Evolutionary conservation across 2,888 invertebrate genomes (phyloP), one percentile per base, ranked within the genome.

Genomic region (Drosophila subquinaria): DNA sequence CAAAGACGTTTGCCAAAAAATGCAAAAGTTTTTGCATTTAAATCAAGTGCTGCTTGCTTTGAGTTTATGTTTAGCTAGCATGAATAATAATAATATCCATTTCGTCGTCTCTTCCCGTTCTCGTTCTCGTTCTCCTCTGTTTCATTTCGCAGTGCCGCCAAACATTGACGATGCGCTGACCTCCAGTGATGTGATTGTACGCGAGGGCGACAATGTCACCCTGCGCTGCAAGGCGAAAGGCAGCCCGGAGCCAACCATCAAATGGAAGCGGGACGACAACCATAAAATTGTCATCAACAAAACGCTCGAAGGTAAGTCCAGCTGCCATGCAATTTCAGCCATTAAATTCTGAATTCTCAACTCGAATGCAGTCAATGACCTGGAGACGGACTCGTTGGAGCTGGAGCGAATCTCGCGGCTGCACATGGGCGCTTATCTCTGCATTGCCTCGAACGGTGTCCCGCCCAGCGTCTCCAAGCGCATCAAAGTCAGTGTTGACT

Each of bases 401-500:
- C 95, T 98, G 94, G 95, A 95, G 69, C 95, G 96, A 88, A 97
- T 98, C 90, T 97, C 97, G 57, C 94, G 98, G 77, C 94, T 97
- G 78, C 97, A 97, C 92, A 98, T 98, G 97, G 97, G 97, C 35
- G 97, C 96, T 51, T 97, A 97, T 93, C 94, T 98, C 77, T 98
- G 98, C 93, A 97, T 98, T 82, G 93, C 93, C 48, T 96, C 96
- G 89, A 98, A 98, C 91, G 96, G 97, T 13, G 96, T 98, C 15
- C 97, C 97, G 0, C 97, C 98, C 6, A 96, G 97, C 38, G 97
- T 97, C 70, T 97, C 97, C 91, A 98, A 98, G 93, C 94, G 97
- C 90, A 97, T 98, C 89, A 97, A 97, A 95, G 97, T 98, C 90
- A 97, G 97, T 94, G 97, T 98, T 43, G 97, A 98, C 93, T 98